These are phyloP conservation scores for Rousettus leschenaultii DNA, from an alignment of 2,113 vertebrate genomes.

Conservation along the genomic window DNA sequence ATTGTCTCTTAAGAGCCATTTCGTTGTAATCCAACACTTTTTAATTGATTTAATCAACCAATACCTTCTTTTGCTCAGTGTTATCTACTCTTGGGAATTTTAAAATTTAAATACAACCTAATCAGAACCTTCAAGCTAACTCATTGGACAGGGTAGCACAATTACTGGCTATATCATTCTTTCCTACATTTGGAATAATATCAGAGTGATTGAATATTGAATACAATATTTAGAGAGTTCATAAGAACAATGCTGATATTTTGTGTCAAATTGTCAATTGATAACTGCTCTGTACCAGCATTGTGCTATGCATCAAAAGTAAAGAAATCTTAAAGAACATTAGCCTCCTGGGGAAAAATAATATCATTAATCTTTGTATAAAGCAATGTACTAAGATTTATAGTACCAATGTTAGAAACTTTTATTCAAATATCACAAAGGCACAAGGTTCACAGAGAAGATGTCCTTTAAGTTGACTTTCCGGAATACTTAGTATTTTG, in stretches of 20 bases:
- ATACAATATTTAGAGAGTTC: neutral
- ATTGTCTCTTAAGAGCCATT: neutral
- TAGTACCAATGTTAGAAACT: neutral
- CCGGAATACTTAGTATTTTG: neutral
- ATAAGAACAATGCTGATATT: neutral
- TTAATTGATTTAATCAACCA: neutral
- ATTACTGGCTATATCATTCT: neutral
- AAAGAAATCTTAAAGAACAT: neutral
- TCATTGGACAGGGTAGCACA: neutral
- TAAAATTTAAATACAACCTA: neutral
- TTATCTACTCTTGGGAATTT: neutral
- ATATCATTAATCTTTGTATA: neutral
- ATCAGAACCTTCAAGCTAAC: neutral
- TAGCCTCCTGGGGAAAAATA: neutral
- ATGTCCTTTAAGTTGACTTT: neutral
- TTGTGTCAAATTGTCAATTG: neutral
- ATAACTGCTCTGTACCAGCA: neutral
- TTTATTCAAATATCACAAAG: neutral
- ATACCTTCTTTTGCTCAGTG: neutral
- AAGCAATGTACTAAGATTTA: neutral
- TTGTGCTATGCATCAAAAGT: neutral
- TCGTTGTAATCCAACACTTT: neutral
- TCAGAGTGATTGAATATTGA: neutral
- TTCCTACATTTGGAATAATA: neutral
- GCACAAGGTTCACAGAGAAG: neutral